Evolutionary conservation across 2,113 vertebrate species (phyloP).

Genomic region (Tetraodon nigroviridis): DNA sequence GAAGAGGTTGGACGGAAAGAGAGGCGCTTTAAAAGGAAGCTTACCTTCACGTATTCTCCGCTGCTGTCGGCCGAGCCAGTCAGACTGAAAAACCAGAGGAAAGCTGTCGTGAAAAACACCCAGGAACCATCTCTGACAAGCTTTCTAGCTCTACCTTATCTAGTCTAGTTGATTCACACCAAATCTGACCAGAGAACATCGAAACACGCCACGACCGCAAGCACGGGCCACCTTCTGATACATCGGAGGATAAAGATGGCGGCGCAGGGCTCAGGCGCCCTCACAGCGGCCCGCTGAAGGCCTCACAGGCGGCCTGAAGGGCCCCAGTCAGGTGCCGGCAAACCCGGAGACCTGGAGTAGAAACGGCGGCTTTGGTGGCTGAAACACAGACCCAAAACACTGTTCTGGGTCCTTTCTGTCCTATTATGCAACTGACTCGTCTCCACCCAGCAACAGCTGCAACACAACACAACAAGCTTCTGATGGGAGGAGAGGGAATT

Average conservation of each 20-base stretch:
- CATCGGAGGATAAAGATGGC: too few relatives aligned
- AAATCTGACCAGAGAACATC: too few relatives aligned
- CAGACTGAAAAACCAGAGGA: slow-evolving; percentile 40
- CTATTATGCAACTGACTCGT: slow-evolving; percentile 43
- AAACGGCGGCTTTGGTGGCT: too few relatives aligned
- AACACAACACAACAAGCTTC: slow-evolving; percentile 34
- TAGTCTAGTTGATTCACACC: too few relatives aligned
- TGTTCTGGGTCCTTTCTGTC: neutral
- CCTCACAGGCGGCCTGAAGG: too few relatives aligned
- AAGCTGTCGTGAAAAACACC: neutral
- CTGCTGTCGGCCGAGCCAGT: slow-evolving; percentile 31
- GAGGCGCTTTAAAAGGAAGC: slow-evolving; percentile 3
- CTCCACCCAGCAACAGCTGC: slow-evolving; percentile 54
- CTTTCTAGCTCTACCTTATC: neutral
- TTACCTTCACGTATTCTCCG: slow-evolving; percentile 74
- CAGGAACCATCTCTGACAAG: neutral
- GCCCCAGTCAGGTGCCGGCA: too few relatives aligned
- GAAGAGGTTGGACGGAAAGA: neutral
- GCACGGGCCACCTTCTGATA: too few relatives aligned
- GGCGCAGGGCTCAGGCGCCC: too few relatives aligned
- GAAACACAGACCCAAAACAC: neutral
- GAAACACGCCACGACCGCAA: too few relatives aligned
- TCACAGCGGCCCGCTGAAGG: too few relatives aligned
- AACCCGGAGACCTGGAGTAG: too few relatives aligned
- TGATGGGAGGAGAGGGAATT: slow-evolving; percentile 5